These are phyloP conservation scores for Pseudanteris insignis DNA, from an alignment of 2,888 invertebrate genomes.

Conservation along the genomic window DNA sequence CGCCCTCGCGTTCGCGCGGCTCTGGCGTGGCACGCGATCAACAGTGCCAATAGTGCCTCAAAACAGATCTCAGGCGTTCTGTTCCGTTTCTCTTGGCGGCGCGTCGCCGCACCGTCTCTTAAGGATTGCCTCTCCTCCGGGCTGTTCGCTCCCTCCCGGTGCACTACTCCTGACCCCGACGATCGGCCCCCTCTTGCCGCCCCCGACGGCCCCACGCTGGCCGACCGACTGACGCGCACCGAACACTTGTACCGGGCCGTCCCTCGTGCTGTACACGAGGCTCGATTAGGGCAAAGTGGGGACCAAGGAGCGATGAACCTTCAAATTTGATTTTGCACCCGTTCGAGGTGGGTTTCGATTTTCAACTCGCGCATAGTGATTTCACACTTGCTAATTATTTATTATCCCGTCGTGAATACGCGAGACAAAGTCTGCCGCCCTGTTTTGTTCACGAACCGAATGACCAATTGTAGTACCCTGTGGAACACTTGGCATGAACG, in stretches of 20 bases:
- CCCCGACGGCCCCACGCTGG: slow-evolving; percentile 22
- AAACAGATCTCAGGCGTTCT: slow-evolving; percentile 53
- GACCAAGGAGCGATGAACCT: slow-evolving; percentile 5
- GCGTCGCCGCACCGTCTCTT: slow-evolving; percentile 32
- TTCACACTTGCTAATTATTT: too few relatives aligned
- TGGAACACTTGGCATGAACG: too few relatives aligned
- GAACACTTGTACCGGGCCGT: slow-evolving; percentile 22
- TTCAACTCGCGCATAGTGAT: too few relatives aligned
- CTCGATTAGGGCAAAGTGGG: slow-evolving; percentile 1
- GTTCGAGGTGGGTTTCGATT: not conserved
- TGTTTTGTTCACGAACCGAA: too few relatives aligned
- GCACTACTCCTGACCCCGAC: too few relatives aligned
- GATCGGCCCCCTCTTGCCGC: slow-evolving; percentile 10
- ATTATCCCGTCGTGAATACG: too few relatives aligned
- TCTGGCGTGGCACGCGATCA: slow-evolving; percentile 50
- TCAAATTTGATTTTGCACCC: not conserved
- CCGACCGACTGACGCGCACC: slow-evolving; percentile 3
- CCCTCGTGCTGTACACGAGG: slow-evolving; percentile 7
- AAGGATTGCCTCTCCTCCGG: slow-evolving; percentile 38
- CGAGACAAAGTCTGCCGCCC: too few relatives aligned
- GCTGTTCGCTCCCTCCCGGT: slow-evolving; percentile 15
- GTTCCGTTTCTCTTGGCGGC: too few relatives aligned
- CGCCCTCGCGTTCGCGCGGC: slow-evolving; percentile 57
- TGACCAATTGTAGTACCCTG: too few relatives aligned
- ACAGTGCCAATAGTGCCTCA: slow-evolving; percentile 60